Base-by-base conservation (phyloP, 2,888 invertebrate genomes). In the Vesta saturnalis region DNA sequence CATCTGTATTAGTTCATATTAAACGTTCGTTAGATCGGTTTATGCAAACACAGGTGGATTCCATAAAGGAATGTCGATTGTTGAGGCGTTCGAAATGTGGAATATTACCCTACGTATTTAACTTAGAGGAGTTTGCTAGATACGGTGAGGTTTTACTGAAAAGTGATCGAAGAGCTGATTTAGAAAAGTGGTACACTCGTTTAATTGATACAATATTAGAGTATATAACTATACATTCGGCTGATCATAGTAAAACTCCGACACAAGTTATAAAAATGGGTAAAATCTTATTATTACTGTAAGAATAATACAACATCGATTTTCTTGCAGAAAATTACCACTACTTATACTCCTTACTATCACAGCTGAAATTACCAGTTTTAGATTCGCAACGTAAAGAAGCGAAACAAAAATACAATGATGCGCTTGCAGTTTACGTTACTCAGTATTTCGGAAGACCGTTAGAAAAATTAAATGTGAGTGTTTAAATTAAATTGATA, bases 371-470 rank as follows among this genome's bases (percentile, higher is more conserved):
- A 86, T 94, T 97, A 76, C 86, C 92, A 6, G 94, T 95, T 74
- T 86, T 99, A 80, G 98, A 99, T 80, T 85, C 87, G 49, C 90
- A 94, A 80, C 89, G 95, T 69, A 96, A 96, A 83, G 97, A 97
- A 81, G 93, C 95, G 0, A 97, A 95, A 84, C 88, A 91, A 77
- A 91, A 92, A 73, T 98, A 99, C 86, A 91, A 91, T 76, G 97
- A 97, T 70, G 93, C 97, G 60, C 87, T 97, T 66, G 91, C 92
- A 77, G 91, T 91, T 5, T 99, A 99, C 86, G 99, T 99, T 54
- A 95, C 93, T 70, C 91, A 94, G 79, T 95, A 96, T 85, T 96
- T 99, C 86, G 98, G 99, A 22, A 87, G 96, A 69, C 97, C 96
- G 0, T 83, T 97, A 63, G 95, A 96, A 80, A 96, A 96, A 85